Evolutionary conservation across 2,888 invertebrate species (phyloP).

Genomic region (Pogonocherus hispidulus): DNA sequence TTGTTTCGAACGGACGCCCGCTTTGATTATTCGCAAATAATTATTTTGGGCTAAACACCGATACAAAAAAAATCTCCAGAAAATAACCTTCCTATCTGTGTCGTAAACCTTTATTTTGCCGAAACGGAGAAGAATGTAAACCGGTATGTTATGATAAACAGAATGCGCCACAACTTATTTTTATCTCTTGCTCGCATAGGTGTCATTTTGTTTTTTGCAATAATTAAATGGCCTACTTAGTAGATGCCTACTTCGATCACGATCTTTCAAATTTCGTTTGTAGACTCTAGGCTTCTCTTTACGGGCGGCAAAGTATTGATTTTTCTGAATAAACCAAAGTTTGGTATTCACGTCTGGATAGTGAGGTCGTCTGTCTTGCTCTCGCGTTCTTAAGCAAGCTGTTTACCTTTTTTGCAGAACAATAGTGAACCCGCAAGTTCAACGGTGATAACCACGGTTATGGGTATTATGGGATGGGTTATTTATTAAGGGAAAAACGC

Average conservation of each 20-base stretch:
- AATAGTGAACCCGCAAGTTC: no score
- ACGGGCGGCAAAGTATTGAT: conserved; percentile 26
- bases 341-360: not conserved
- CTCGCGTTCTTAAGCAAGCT: not conserved
- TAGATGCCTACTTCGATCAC: not conserved
- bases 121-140: not conserved
- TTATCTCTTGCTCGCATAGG: not conserved
- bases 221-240: not conserved
- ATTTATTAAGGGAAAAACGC: not conserved
- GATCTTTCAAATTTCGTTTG: not conserved
- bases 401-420: not conserved
- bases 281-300: conserved; percentile 9
- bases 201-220: not conserved
- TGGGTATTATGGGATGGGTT: not conserved
- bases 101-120: not conserved
- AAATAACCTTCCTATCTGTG: not conserved
- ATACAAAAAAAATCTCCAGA: not conserved
- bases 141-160: conserved; percentile 15
- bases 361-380: not conserved
- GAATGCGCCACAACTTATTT: conserved; percentile 8
- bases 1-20: conserved; percentile 53
- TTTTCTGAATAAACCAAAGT: conserved; percentile 25
- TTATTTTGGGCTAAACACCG: no score
- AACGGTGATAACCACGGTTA: not conserved
- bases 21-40: conserved; percentile 21